Conservation (phyloP, 1,140 invertebrate genomes). For the Papilio xuthus region DNA sequence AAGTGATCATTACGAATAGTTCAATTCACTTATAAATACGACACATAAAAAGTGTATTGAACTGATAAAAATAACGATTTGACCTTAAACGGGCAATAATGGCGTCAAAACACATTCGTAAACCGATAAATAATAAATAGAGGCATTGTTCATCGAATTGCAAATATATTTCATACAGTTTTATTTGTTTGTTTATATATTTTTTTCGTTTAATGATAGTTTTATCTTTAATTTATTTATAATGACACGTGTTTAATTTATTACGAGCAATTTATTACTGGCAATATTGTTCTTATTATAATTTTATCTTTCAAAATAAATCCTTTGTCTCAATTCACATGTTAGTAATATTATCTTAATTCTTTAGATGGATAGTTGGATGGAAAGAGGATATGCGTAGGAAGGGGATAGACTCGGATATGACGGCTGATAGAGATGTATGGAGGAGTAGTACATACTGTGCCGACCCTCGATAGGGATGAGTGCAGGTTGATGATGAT, state of each 20-base stretch:
- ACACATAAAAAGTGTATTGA: constrained; percentile 57
- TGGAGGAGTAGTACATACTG: too few species aligned
- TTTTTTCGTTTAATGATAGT: not conserved
- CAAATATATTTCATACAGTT: constrained; percentile 28
- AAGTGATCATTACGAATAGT: constrained; percentile 42
- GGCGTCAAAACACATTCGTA: constrained; percentile 42
- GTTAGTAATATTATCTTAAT: too few species aligned
- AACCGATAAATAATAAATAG: constrained; percentile 36
- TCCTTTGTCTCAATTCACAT: too few species aligned
- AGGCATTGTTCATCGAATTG: constrained; percentile 28
- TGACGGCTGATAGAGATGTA: too few species aligned
- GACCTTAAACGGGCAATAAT: constrained; percentile 45
- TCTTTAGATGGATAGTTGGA: too few species aligned
- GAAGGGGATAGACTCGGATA: too few species aligned
- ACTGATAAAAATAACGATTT: constrained; percentile 50
- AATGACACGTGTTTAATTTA: constrained; percentile 9
- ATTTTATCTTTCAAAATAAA: not conserved
- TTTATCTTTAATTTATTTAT: constrained; percentile 5
- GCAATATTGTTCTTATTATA: not conserved
- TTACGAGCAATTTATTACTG: not conserved
- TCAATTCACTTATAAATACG: constrained; percentile 43
- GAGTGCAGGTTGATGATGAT: too few species aligned
- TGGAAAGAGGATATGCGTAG: too few species aligned
- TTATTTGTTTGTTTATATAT: constrained; percentile 13
- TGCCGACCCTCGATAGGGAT: too few species aligned